phyloP scores from a whole-genome alignment of 2,797 vertebrate genomes.

The Notolabrus celidotus region DNA sequence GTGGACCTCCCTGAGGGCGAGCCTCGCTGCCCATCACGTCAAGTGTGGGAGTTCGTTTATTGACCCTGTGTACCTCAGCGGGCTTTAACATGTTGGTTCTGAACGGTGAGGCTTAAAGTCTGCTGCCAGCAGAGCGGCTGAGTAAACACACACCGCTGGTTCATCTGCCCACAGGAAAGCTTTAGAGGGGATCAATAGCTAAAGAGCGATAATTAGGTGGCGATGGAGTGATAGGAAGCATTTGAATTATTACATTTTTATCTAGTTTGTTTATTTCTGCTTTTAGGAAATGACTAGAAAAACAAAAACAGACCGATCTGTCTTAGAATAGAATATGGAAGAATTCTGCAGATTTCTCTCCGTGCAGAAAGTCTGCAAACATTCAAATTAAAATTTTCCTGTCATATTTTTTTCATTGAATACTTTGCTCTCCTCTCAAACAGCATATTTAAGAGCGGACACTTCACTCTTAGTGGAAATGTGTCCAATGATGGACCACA shows the following conservation, averaged over 20 bases:
- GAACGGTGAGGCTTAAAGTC: slow-evolving; percentile 48
- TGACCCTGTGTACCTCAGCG: slow-evolving; percentile 64
- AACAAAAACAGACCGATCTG: background rate
- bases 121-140: slow-evolving; percentile 43
- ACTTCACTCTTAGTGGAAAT: slow-evolving; percentile 11
- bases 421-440: slow-evolving; percentile 1
- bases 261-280: background rate
- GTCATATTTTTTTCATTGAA: background rate
- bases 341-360: background rate
- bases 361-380: background rate
- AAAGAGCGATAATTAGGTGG: slow-evolving; percentile 34
- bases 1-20: slow-evolving; percentile 70
- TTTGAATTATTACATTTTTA: slow-evolving; percentile 13
- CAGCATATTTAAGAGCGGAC: background rate
- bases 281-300: background rate
- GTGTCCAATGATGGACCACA: background rate
- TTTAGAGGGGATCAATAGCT: slow-evolving; percentile 41
- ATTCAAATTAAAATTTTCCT: background rate
- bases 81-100: slow-evolving; percentile 56
- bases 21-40: slow-evolving; percentile 19
- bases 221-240: slow-evolving; percentile 12
- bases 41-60: slow-evolving; percentile 41
- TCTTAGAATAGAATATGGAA: background rate
- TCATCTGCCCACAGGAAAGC: slow-evolving; percentile 13
- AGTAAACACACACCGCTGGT: slow-evolving; percentile 48